Evolutionary conservation across 2,888 invertebrate species (phyloP), one percentile per base, ranked within the genome.

Genomic region (Parnassius glacialis): DNA sequence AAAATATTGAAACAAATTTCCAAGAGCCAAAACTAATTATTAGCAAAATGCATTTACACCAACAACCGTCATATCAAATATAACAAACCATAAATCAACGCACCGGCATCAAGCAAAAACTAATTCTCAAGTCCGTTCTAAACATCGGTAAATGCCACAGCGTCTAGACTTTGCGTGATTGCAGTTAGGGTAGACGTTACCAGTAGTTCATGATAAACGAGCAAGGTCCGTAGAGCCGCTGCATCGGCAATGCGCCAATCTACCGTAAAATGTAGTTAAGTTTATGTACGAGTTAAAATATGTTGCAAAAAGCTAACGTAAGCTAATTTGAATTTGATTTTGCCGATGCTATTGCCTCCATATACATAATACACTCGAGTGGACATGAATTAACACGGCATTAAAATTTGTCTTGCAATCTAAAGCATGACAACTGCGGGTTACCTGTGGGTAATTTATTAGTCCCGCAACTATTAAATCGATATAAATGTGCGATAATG

Each of bases 111-210:
- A 16, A 16, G 10, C 13, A 13, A 13, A 50, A 16, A 16, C 9
- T 20, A 41, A 57, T 42, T 50, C 16, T 50, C 10, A 57, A 13
- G 13, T 41, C 13, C 12, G 16, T 43, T 41, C 47, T 42, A 42
- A 9, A 11, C 16, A 55, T 25, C 25, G n/a, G 47, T 34, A 50
- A 53, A 47, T 47, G 20, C 13, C 47, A 53, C 12, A 53, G 11
- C 43, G 56, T 61, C 52, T 61, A 45, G 45, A 61, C 41, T 20
- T 61, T 52, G 61, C 56, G 56, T 61, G 61, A 56, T 52, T 13
- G 61, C 52, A 34, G 34, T 25, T 10, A 44, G 25, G 44, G n/a
- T 50, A 13, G 7, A 41, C 52, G 20, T 11, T n/a, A 56, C 45
- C 12, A 44, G 12, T 25, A 42, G n/a, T 52, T 34, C 52, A 47